phyloP scores from a whole-genome alignment of 2,888 invertebrate genomes.

The Alloscopus bannaensis region DNA sequence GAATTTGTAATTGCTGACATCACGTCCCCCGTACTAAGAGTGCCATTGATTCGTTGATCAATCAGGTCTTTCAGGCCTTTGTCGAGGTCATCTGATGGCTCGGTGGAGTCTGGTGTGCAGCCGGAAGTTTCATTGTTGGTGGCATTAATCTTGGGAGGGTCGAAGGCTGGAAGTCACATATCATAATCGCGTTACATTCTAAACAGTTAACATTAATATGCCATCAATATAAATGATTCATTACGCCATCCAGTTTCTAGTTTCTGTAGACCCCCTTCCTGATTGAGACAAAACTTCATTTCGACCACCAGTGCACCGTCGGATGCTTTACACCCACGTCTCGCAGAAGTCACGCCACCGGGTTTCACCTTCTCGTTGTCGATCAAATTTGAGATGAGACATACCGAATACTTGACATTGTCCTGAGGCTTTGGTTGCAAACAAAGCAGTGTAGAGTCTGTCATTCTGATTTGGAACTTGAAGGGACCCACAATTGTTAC shows the following conservation, averaged over 20 bases:
- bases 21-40: conserved; percentile 20
- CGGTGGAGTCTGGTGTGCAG: no score
- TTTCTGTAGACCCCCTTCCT: no score
- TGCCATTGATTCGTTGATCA: conserved; percentile 29
- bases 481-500: no score
- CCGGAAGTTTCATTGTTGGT: no score
- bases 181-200: no score
- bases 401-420: not conserved
- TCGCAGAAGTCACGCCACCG: not conserved
- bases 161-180: no score
- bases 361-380: not conserved
- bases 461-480: no score
- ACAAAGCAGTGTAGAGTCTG: not conserved
- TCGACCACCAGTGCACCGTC: not conserved
- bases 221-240: no score
- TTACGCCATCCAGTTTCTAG: no score
- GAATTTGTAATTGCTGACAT: no score
- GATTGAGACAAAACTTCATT: not conserved
- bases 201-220: no score
- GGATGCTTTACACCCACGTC: not conserved
- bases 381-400: conserved; percentile 3
- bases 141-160: no score
- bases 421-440: not conserved
- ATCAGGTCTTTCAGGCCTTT: conserved; percentile 17
- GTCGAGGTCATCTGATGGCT: conserved; percentile 19